These are phyloP conservation scores for Cheirogaleus medius DNA, from an alignment of 2,113 vertebrate species.

Conservation along the genomic window DNA sequence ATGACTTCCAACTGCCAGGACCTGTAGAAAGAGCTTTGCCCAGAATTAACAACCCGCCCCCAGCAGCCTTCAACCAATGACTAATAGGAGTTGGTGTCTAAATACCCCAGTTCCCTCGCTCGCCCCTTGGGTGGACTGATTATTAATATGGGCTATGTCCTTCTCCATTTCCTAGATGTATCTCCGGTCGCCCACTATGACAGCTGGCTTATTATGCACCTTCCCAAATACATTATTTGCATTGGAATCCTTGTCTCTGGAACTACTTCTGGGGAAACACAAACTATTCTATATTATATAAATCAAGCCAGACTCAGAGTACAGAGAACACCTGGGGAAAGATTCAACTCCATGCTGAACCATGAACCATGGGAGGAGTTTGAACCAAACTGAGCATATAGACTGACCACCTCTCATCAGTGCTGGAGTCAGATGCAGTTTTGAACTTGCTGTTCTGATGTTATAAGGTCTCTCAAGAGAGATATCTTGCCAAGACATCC, in stretches of 20 bases:
- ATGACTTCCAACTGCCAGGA: neutral
- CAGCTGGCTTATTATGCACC: neutral
- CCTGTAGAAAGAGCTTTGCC: neutral
- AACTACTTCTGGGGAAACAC: neutral
- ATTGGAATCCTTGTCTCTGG: conserved; percentile 16
- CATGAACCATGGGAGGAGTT: neutral
- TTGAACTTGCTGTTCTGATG: neutral
- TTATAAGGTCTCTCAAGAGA: neutral
- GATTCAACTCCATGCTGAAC: neutral
- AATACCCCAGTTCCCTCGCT: neutral
- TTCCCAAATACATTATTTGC: neutral
- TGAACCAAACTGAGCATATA: neutral
- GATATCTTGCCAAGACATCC: neutral
- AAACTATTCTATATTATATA: neutral
- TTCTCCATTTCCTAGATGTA: neutral
- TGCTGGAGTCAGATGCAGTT: neutral
- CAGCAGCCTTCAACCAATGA: neutral
- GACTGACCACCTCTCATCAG: neutral
- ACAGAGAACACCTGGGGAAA: neutral
- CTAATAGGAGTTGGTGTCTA: neutral
- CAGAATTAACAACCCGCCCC: neutral
- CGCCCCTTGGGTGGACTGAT: neutral
- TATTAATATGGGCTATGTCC: neutral
- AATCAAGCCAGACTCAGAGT: neutral
- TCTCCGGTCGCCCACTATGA: neutral